Percentiles rank a stretch among this genome's conserved stretches.
Conservation (phyloP, 1,140 invertebrate genomes). For the Antheraea mylitta region DNA sequence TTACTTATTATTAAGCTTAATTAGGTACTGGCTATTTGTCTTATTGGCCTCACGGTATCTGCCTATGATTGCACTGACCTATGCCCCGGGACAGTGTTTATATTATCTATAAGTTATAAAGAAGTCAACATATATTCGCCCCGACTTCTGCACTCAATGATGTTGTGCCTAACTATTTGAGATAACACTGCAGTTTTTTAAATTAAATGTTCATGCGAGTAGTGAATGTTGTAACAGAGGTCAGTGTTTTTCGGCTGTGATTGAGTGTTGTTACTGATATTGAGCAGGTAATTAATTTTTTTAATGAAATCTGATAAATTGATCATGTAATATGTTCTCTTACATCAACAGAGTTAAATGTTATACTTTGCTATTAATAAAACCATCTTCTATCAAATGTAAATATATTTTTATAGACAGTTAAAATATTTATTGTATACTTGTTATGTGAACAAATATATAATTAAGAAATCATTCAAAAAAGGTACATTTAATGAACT, state of each 20-base stretch:
- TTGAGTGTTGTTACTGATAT: conserved; percentile 1
- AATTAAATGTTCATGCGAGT: conserved; percentile 14
- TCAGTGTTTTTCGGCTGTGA: conserved; percentile 4
- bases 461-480: too few relatives aligned
- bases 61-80: conserved; percentile 69
- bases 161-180: conserved; percentile 17
- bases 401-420: too few relatives aligned
- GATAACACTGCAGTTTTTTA: background rate
- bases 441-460: too few relatives aligned
- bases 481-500: too few relatives aligned
- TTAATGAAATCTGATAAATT: background rate
- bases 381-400: too few relatives aligned
- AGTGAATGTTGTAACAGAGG: conserved; percentile 17
- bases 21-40: conserved; percentile 61
- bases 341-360: background rate
- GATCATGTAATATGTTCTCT: background rate
- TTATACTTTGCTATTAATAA: too few relatives aligned
- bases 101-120: conserved; percentile 62
- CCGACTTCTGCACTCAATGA: conserved; percentile 39
- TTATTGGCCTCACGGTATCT: conserved; percentile 54
- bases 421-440: too few relatives aligned
- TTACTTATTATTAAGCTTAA: conserved; percentile 26
- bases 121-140: conserved; percentile 61
- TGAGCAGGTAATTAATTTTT: conserved; percentile 18
- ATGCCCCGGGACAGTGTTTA: conserved; percentile 46